Conservation (phyloP, 2,797 vertebrate species). For the Pseudochirops cupreus region DNA sequence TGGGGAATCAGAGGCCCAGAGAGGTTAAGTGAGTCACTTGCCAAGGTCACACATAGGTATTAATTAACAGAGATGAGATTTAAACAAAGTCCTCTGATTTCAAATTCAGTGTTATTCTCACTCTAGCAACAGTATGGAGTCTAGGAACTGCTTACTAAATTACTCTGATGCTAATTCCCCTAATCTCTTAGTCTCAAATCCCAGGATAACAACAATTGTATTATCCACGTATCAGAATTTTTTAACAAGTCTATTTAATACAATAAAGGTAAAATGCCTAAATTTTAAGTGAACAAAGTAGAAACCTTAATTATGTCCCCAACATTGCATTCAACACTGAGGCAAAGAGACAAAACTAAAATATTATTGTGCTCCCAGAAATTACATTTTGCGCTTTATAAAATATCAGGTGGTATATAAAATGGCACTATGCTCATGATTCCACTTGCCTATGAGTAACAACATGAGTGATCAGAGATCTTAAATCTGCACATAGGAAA, state of each 20-base stretch:
- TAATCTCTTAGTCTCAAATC: neutral
- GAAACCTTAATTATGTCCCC: neutral
- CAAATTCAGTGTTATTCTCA: neutral
- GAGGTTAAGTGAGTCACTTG: neutral
- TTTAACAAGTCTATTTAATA: neutral
- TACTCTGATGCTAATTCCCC: neutral
- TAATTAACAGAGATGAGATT: neutral
- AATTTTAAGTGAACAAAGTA: neutral
- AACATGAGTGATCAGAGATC: neutral
- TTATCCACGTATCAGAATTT: neutral
- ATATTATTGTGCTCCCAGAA: neutral
- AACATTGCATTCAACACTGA: neutral
- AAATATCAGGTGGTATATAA: neutral
- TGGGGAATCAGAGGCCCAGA: neutral
- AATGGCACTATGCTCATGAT: neutral
- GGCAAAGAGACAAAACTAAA: neutral
- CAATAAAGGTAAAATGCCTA: neutral
- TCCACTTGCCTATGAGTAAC: neutral
- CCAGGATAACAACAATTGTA: neutral
- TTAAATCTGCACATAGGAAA: neutral
- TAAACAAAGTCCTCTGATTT: neutral
- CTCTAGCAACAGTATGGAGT: neutral
- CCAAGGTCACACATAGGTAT: neutral
- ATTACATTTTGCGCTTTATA: neutral
- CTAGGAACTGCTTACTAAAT: neutral